A percentile compares a stretch with the other conserved stretches of the same genome.
These are phyloP conservation scores for Capreolus pygargus DNA, from an alignment of 2,113 vertebrate species.

Conservation along the genomic window DNA sequence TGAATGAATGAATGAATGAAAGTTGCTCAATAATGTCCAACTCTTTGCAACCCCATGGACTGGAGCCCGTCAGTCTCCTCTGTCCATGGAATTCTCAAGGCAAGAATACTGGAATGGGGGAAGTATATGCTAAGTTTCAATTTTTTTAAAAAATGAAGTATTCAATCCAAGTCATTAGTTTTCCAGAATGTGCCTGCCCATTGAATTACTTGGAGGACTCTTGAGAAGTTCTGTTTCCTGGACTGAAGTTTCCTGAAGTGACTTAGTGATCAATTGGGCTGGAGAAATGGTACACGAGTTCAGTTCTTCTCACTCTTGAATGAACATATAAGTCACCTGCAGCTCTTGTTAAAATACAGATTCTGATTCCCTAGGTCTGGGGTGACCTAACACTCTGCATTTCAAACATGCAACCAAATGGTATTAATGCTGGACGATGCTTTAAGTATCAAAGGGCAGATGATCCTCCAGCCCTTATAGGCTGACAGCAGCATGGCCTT, in stretches of 20 bases:
- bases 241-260: neutral
- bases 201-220: neutral
- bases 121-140: neutral
- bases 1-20: neutral
- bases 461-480: neutral
- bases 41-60: neutral
- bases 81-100: neutral
- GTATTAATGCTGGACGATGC: neutral
- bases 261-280: neutral
- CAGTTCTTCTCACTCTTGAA: neutral
- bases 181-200: neutral
- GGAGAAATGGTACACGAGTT: neutral
- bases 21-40: accelerated
- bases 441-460: neutral
- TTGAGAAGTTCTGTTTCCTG: neutral
- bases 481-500: neutral
- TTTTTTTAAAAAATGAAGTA: neutral
- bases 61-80: neutral
- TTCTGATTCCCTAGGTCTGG: neutral
- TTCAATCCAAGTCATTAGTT: neutral
- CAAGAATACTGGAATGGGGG: neutral
- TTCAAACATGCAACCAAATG: neutral
- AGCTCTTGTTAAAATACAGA: neutral
- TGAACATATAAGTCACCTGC: neutral
- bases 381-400: neutral